Evolutionary conservation across 1,140 invertebrate species (phyloP).

Genomic region (Marisa cornuarietis): DNA sequence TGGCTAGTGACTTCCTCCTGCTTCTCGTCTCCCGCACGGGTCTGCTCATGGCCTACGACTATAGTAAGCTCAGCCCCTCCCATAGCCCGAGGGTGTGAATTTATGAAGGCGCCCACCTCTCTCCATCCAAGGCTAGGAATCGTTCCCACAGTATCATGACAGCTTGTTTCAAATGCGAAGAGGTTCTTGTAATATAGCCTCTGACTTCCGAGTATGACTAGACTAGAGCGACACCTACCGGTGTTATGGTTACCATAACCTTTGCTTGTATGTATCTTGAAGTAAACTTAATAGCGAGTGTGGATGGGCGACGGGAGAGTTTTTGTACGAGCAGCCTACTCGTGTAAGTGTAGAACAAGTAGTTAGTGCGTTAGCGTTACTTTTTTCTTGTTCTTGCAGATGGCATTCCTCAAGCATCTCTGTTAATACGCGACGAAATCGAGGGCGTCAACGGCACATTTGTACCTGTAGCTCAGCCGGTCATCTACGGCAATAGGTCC

Average conservation of each 20-base stretch:
- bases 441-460: slow-evolving; percentile 46
- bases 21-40: slow-evolving; percentile 9
- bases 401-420: slow-evolving; percentile 36
- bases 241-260: too few species aligned
- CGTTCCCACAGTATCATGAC: too few species aligned
- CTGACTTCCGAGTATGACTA: neutral
- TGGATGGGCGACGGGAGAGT: too few species aligned
- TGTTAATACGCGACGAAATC: slow-evolving; percentile 31
- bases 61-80: slow-evolving; percentile 1
- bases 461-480: slow-evolving; percentile 37
- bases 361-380: too few species aligned
- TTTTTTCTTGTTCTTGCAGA: slow-evolving; percentile 26
- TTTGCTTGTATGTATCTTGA: too few species aligned
- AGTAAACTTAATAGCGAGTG: too few species aligned
- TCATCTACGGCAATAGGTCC: slow-evolving; percentile 38
- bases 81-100: neutral
- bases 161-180: too few species aligned
- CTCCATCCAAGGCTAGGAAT: neutral
- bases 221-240: neutral
- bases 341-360: too few species aligned
- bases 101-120: neutral
- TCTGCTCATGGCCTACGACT: slow-evolving; percentile 6
- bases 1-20: slow-evolving; percentile 9
- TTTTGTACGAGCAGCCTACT: too few species aligned
- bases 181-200: neutral